Evolutionary conservation across 2,888 invertebrate species (phyloP).

Genomic region (Platynereis dumerilii): DNA sequence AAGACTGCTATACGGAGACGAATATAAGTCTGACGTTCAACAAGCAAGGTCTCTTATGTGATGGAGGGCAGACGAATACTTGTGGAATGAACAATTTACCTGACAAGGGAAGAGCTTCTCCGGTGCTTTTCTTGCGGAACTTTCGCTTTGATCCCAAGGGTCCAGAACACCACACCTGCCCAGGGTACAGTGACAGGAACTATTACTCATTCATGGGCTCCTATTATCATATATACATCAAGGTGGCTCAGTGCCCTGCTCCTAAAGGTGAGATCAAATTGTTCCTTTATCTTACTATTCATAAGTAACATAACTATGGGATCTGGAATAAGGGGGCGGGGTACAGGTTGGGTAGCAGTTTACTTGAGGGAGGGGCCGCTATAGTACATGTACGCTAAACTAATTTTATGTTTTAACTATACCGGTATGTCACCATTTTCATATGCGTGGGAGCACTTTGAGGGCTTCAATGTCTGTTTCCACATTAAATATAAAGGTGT

Average conservation of each 20-base stretch:
- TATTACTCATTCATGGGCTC: constrained; percentile 29
- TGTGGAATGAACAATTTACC: constrained; percentile 36
- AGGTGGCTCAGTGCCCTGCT: constrained; percentile 30
- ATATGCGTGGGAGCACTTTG: too few relatives aligned
- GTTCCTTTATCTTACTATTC: too few relatives aligned
- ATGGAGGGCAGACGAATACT: constrained; percentile 32
- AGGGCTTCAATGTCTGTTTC: too few relatives aligned
- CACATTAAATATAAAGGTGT: too few relatives aligned
- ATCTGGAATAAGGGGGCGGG: too few relatives aligned
- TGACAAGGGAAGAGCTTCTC: constrained; percentile 24
- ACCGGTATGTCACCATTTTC: too few relatives aligned
- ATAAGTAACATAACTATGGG: too few relatives aligned
- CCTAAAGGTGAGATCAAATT: constrained; percentile 31
- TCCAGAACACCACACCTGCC: constrained; percentile 26
- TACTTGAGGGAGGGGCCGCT: too few relatives aligned
- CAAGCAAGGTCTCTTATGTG: constrained; percentile 36
- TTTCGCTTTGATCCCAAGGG: constrained; percentile 36
- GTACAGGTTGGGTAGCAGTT: too few relatives aligned
- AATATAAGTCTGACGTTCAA: constrained; percentile 28
- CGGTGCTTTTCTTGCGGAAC: constrained; percentile 29
- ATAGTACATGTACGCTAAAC: too few relatives aligned
- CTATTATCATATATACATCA: constrained; percentile 34
- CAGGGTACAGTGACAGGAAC: constrained; percentile 19
- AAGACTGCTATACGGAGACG: constrained; percentile 33
- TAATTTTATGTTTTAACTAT: too few relatives aligned